Evolutionary conservation across 2,888 invertebrate species (phyloP), one percentile per base, ranked within the genome.

Genomic region (Pegoplata infirma): DNA sequence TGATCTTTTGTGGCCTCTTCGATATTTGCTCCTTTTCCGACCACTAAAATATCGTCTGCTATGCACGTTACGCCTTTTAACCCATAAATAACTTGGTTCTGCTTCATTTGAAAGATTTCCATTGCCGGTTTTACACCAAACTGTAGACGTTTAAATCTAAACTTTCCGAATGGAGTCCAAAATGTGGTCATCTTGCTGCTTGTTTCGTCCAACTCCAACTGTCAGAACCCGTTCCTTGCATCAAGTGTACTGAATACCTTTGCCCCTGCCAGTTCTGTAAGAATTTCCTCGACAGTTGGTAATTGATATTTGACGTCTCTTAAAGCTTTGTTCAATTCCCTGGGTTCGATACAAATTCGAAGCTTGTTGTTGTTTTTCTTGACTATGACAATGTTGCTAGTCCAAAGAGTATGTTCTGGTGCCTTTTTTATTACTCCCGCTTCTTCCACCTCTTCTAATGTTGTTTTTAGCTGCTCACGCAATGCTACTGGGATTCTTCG

Each of bases 111-210:
- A 6, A 55, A 44, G 7, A 55, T 56, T 40, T 68, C 55, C 67
- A 49, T 56, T 0, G 56, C 67, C 3, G 49, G 58, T n/a, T 51
- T 69, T 28, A 58, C 21, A 32, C 40, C 40, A 53, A 66, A 66
- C 25, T 23, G 66, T 5, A 66, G 6, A 2, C 66, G 14, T 10
- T 12, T 32, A 32, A 56, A 69, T 12, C 58, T 10, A n/a, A 58
- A 69, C 16, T 59, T 59, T 12, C 59, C 59, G 12, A 40, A 59
- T 17, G 51, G 66, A 14, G 73, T 66, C 58, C 58, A 58, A 51
- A 74, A 74, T 3, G 58, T 19, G 40, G 73, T 73, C 1, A 58
- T 1, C 47, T 56, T 49, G 12, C 56, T 58, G 21, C 47, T 64
- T 23, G 1, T 7, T 21, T 63, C 47, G n/a, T 64, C 64, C 10